A percentile compares a stretch with the other conserved stretches of the same genome.
These are phyloP conservation scores for Hipposideros larvatus DNA, from an alignment of 2,797 vertebrate genomes.

Conservation along the genomic window DNA sequence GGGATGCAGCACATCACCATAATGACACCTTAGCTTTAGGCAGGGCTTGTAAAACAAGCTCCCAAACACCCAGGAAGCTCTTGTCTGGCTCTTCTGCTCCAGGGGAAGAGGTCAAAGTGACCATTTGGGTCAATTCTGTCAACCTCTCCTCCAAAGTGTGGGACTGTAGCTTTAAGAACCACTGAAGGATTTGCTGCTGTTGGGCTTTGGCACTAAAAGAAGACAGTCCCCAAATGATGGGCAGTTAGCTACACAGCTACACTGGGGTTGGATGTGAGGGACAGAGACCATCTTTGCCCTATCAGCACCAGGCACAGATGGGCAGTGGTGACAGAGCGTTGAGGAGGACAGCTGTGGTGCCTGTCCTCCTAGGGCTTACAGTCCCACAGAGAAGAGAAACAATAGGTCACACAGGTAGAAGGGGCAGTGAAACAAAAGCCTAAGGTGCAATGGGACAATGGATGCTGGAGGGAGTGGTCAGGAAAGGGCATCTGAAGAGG, in stretches of 20 bases:
- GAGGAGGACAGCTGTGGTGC: not conserved
- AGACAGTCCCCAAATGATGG: not conserved
- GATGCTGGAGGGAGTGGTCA: not conserved
- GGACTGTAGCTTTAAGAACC: constrained; percentile 3
- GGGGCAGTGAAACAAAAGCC: not conserved
- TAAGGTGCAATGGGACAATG: not conserved
- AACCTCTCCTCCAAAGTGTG: not conserved
- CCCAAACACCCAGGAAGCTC: not conserved
- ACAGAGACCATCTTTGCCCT: not conserved
- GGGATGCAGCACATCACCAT: not conserved
- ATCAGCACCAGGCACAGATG: not conserved
- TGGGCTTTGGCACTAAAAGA: not conserved
- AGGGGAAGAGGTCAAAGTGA: not conserved
- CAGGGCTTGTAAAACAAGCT: constrained; percentile 7
- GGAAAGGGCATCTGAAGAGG: not conserved
- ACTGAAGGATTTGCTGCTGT: not conserved
- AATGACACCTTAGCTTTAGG: constrained; percentile 9
- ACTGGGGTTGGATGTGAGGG: not conserved
- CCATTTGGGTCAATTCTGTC: not conserved
- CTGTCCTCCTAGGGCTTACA: not conserved
- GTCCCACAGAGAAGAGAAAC: not conserved
- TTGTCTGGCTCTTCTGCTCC: not conserved
- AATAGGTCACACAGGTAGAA: not conserved
- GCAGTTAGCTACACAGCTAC: not conserved
- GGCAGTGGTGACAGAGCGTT: not conserved